Evolutionary conservation across 2,888 invertebrate species (phyloP).

Genomic region (Amiota mariae): DNA sequence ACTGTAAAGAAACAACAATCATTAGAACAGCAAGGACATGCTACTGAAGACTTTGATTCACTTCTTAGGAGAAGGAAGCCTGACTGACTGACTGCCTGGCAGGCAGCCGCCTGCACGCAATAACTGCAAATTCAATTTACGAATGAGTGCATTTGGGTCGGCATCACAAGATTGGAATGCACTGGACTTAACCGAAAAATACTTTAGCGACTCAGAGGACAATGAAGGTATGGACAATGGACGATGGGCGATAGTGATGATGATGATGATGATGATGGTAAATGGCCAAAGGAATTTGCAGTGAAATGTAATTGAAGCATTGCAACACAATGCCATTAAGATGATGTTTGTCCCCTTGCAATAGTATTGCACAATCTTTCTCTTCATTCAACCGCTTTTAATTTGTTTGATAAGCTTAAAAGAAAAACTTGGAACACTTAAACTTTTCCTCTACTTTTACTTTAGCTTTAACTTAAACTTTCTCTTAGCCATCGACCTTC

Average conservation of each 20-base stretch:
- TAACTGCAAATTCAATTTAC: slow-evolving; percentile 65
- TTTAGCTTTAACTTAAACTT: not conserved
- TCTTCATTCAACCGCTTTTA: no score
- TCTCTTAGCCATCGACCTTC: slow-evolving; percentile 49
- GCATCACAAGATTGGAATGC: not conserved
- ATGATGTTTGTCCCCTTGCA: slow-evolving; percentile 1
- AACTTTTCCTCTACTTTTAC: not conserved
- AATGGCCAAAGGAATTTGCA: slow-evolving; percentile 40
- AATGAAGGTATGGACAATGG: not conserved
- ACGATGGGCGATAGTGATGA: no score
- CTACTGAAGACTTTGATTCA: not conserved
- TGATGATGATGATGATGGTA: no score
- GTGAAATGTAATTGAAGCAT: slow-evolving; percentile 63
- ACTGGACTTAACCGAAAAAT: slow-evolving; percentile 14
- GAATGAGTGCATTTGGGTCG: slow-evolving; percentile 43
- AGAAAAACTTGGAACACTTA: not conserved
- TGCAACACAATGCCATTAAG: slow-evolving; percentile 30
- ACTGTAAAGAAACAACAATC: not conserved
- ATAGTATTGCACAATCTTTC: no score
- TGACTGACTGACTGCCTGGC: not conserved
- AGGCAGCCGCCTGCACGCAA: slow-evolving; percentile 12
- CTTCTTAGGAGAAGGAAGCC: not conserved
- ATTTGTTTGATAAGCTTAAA: slow-evolving; percentile 8
- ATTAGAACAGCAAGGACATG: slow-evolving; percentile 3
- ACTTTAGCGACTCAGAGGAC: not conserved